A percentile compares a stretch with the other conserved stretches of the same genome.
These are phyloP conservation scores for Didymodactylos carnosus DNA, from an alignment of 2,888 invertebrate genomes.

Conservation along the genomic window DNA sequence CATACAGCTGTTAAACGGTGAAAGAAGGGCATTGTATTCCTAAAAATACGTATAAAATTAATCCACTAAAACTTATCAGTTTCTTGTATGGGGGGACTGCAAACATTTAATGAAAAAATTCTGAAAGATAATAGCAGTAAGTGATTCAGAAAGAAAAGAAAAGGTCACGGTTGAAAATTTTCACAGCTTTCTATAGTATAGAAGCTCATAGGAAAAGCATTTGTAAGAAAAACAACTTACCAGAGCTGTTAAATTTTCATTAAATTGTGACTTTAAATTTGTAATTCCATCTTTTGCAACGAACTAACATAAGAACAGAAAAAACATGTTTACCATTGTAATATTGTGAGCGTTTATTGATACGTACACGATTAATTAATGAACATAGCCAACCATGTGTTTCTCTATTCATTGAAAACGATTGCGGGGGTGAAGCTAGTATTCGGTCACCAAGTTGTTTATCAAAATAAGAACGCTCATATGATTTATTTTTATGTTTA, in stretches of 20 bases:
- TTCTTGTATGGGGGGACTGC: too few species aligned
- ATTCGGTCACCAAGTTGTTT: constrained; percentile 7
- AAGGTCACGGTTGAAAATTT: too few species aligned
- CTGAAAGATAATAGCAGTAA: too few species aligned
- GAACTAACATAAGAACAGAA: constrained; percentile 26
- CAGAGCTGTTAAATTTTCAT: constrained; percentile 30
- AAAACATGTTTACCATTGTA: too few species aligned
- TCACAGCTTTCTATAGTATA: too few species aligned
- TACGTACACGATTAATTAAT: constrained; percentile 33
- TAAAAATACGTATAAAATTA: constrained; percentile 18
- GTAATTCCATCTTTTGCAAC: constrained; percentile 34
- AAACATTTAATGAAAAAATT: too few species aligned
- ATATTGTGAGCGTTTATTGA: too few species aligned
- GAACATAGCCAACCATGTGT: constrained; percentile 36
- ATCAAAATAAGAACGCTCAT: neutral
- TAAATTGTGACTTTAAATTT: constrained; percentile 26
- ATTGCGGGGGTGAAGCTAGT: constrained; percentile 16
- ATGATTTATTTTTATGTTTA: neutral
- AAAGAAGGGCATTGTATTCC: constrained; percentile 34
- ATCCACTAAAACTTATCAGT: too few species aligned
- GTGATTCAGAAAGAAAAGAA: too few species aligned
- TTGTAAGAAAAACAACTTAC: too few species aligned
- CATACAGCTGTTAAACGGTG: constrained; percentile 34
- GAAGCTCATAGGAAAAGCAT: too few species aligned
- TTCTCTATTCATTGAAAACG: constrained; percentile 19